Evolutionary conservation across 2,797 vertebrate species (phyloP), one percentile per base, ranked within the genome.

Genomic region (Typhlichthys subterraneus): DNA sequence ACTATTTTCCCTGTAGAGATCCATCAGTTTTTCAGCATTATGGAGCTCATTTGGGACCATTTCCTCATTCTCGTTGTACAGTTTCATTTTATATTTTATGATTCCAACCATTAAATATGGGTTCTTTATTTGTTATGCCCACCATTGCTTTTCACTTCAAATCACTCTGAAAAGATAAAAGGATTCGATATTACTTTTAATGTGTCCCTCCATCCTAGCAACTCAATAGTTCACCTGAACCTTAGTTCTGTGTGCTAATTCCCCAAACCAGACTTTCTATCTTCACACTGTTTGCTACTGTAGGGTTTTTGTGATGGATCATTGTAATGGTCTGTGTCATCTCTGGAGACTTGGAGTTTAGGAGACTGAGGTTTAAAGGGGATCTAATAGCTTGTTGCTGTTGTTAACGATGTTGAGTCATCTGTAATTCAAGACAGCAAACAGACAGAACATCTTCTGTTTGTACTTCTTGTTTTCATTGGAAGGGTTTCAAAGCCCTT

Each of bases 31-130:
- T 68, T 59, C 57, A 63, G 23, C 54, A 58, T 65, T 54, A 69
- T 65, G 56, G 60, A 56, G 45, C 59, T 71, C 55, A 69, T 65
- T 69, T 77, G 19, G 52, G 58, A 63, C 55, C 14, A 45, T 70
- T 49, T 58, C 14, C 46, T 38, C 0, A 4, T 50, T 63, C 42
- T 13, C 12, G 4, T 53, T 64, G 29, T 38, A 58, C 17, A 61
- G 50, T 2, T 51, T 14, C 19, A 13, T 69, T 42, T 45, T 56
- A 76, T 59, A 67, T 65, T 59, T 64, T 17, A 42, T 23, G 53
- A 57, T 59, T 77, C 14, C 38, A 42, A 51, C 56, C 46, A 64
- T 72, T 63, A 59, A 74, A 74, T 69, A 19, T 15, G 61, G n/a
- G 53, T 19, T 49, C 45, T 38, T 67, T 65, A 63, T 59, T 65